Evolutionary conservation across 2,888 invertebrate genomes (phyloP).

Genomic region (Amphipoea lucens): DNA sequence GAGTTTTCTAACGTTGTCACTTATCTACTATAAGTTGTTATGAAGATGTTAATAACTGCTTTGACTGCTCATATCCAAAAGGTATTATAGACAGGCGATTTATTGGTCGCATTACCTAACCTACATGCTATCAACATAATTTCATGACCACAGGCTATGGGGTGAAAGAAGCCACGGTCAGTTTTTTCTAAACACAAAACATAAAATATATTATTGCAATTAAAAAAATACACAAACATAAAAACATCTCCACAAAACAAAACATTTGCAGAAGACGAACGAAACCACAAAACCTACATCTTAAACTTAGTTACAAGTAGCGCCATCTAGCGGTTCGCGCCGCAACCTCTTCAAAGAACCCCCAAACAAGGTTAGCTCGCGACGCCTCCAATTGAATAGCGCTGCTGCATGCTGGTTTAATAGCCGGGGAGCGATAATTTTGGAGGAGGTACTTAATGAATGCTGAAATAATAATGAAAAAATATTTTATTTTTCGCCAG

Average conservation of each 20-base stretch:
- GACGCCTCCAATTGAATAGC: slow-evolving; percentile 55
- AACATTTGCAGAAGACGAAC: slow-evolving; percentile 23
- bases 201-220: not conserved
- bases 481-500: not conserved
- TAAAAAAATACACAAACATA: not conserved
- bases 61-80: not conserved
- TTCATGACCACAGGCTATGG: not conserved
- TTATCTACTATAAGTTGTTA: not conserved
- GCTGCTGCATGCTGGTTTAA: slow-evolving; percentile 48
- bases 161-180: not conserved
- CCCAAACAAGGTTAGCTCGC: slow-evolving; percentile 57
- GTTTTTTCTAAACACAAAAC: not conserved
- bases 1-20: not conserved
- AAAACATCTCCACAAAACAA: not conserved
- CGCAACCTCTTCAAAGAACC: slow-evolving; percentile 58
- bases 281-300: slow-evolving; percentile 20
- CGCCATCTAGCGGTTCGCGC: slow-evolving; percentile 57
- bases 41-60: not conserved
- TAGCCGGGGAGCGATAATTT: slow-evolving; percentile 7
- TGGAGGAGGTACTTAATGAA: slow-evolving; percentile 30
- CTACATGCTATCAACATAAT: not conserved
- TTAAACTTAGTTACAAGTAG: slow-evolving; percentile 43
- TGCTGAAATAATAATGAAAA: not conserved
- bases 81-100: not conserved
- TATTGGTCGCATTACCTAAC: not conserved